Conservation (phyloP, 2,113 vertebrate genomes). For the human (Homo sapiens) region GRCh38 chr5:40269501-40270000, state of each 20-base stretch:
- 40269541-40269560: background rate
- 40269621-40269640: background rate
- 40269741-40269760: background rate
- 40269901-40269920: background rate
- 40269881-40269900: constrained; percentile 33
- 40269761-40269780: constrained; percentile 37
- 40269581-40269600: background rate
- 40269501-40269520: background rate
- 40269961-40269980: background rate
- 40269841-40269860: background rate
- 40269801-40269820: constrained; percentile 38
- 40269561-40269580: background rate
- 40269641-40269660: background rate
- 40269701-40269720: background rate
- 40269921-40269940: background rate
- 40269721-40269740: background rate
- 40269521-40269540: constrained; percentile 28
- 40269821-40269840: constrained; percentile 30
- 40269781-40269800: background rate
- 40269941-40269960: background rate
- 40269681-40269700: background rate
- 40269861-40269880: constrained; percentile 54
- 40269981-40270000: constrained; percentile 36
- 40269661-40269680: background rate
- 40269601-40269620: background rate